Percentiles rank a stretch among this genome's conserved stretches.
Evolutionary conservation across 2,113 vertebrate genomes (phyloP).

Genomic region (Speoplatyrhinus poulsoni): DNA sequence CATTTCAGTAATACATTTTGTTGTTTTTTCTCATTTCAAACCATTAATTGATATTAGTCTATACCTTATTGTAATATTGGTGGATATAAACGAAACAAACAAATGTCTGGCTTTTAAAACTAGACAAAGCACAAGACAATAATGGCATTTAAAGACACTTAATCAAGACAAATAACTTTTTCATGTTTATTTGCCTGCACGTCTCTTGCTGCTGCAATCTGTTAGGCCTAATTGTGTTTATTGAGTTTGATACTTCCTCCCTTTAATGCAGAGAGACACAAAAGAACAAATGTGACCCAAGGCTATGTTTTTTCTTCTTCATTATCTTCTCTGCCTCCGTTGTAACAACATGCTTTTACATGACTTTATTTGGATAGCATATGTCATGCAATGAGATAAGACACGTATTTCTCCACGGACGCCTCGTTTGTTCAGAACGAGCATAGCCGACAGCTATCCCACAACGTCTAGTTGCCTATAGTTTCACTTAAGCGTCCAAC

Average conservation of each 20-base stretch:
- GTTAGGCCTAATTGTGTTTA: constrained; percentile 73
- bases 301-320: constrained; percentile 49
- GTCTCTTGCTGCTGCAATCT: constrained; percentile 64
- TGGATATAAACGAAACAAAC: too few species aligned
- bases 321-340: constrained; percentile 26
- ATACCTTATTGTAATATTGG: too few species aligned
- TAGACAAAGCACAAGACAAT: too few species aligned
- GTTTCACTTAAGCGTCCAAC: not conserved
- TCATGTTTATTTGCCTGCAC: constrained; percentile 5
- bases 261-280: constrained; percentile 53
- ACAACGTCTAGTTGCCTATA: too few species aligned
- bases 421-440: too few species aligned
- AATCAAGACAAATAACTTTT: too few species aligned
- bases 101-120: too few species aligned
- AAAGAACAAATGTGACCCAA: constrained; percentile 62
- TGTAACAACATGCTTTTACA: constrained; percentile 28
- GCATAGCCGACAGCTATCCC: too few species aligned
- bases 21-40: not conserved
- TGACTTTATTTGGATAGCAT: constrained; percentile 33
- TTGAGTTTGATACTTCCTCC: constrained; percentile 61
- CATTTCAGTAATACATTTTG: not conserved
- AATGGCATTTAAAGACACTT: too few species aligned
- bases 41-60: not conserved
- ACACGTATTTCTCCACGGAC: not conserved
- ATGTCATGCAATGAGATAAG: constrained; percentile 47